phyloP scores from a whole-genome alignment of 1,140 invertebrate genomes.

The Metaphire vulgaris region DNA sequence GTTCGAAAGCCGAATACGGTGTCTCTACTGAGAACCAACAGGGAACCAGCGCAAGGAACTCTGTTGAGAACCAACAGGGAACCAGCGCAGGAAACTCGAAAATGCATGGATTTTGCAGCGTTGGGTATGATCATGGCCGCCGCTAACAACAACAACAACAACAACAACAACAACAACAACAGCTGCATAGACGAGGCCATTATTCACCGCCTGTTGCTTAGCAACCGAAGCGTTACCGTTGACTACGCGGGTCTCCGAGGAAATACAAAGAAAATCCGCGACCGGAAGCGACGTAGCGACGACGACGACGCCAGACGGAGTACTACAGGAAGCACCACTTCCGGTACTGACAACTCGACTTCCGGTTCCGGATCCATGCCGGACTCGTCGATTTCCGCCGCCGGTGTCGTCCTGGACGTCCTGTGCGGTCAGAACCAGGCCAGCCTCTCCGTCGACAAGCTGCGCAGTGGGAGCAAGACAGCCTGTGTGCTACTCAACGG shows the following conservation, averaged over 20 bases:
- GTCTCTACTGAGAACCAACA: neutral
- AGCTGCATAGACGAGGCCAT: neutral
- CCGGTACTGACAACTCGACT: no score
- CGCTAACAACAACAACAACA: neutral
- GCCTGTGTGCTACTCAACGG: conserved; percentile 52
- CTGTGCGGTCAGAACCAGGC: conserved; percentile 53
- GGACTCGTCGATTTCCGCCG: conserved; percentile 21
- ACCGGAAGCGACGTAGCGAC: neutral
- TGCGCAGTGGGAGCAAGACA: conserved; percentile 53
- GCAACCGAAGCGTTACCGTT: neutral
- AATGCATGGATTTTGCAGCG: no score
- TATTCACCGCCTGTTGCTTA: neutral
- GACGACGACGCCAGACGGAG: neutral
- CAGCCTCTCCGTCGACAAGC: conserved; percentile 48
- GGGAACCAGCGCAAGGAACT: neutral
- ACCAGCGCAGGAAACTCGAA: no score
- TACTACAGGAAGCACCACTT: neutral
- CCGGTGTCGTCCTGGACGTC: conserved; percentile 51
- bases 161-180: neutral
- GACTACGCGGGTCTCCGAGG: neutral
- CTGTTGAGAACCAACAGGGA: neutral
- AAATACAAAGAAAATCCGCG: neutral
- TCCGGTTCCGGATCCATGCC: neutral
- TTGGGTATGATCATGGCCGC: no score
- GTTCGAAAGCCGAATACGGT: neutral